Percentiles rank a stretch among this genome's conserved stretches.
These are phyloP conservation scores for Deilephila elpenor DNA, from an alignment of 2,888 invertebrate species.

Conservation along the genomic window DNA sequence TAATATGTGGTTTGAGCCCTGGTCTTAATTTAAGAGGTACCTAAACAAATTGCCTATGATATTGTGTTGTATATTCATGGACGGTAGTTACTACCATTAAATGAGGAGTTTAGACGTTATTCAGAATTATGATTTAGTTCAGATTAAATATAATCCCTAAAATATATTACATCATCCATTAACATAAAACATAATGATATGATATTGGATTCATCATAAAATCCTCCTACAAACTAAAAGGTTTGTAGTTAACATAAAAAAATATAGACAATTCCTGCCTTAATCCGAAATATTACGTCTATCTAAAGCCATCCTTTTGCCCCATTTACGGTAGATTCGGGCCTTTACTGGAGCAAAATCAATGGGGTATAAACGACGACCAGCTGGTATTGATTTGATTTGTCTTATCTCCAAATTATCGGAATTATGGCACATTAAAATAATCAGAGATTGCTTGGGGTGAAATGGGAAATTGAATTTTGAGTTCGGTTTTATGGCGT, in stretches of 20 bases:
- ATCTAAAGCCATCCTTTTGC: background rate
- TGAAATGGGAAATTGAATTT: background rate
- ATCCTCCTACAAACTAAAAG: background rate
- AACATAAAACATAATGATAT: no score
- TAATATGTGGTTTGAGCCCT: no score
- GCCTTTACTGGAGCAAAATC: conserved; percentile 5
- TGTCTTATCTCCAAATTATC: conserved; percentile 23
- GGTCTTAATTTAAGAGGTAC: no score
- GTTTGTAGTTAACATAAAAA: background rate
- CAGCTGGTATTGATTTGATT: conserved; percentile 20
- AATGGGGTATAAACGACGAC: conserved; percentile 10
- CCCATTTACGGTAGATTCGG: conserved; percentile 17
- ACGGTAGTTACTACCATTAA: no score
- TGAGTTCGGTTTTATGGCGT: background rate
- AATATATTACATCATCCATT: no score
- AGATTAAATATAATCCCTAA: no score
- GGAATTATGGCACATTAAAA: conserved; percentile 16
- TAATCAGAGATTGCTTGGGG: conserved; percentile 9
- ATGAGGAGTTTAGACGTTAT: no score
- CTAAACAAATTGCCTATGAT: no score
- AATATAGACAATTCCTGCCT: background rate
- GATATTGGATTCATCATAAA: background rate
- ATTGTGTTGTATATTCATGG: no score
- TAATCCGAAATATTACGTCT: background rate
- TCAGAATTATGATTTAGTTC: no score